These are phyloP conservation scores for Megaustenia siamemsis DNA, from an alignment of 2,888 invertebrate species.

Conservation along the genomic window DNA sequence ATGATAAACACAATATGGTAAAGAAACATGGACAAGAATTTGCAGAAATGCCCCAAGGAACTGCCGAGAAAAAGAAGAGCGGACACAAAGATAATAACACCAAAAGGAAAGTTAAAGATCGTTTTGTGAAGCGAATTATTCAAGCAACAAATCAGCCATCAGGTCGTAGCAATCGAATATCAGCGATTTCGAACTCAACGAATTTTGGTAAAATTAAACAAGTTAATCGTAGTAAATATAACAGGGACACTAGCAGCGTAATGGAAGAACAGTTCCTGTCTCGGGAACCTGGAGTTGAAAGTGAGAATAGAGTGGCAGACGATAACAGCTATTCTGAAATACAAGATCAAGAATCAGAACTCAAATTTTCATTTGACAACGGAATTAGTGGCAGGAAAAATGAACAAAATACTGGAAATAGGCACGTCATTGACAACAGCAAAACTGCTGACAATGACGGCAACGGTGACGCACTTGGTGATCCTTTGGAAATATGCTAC, in stretches of 20 bases:
- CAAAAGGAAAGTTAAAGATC: too few species aligned
- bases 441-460: not conserved
- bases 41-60: too few species aligned
- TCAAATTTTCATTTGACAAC: not conserved
- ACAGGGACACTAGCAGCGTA: too few species aligned
- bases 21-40: too few species aligned
- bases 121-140: too few species aligned
- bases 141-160: not conserved
- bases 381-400: too few species aligned
- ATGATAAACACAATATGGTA: too few species aligned
- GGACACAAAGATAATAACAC: too few species aligned
- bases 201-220: not conserved
- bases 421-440: too few species aligned
- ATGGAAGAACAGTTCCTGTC: not conserved
- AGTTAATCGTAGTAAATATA: not conserved
- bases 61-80: too few species aligned
- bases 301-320: not conserved
- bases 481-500: slow-evolving; percentile 31
- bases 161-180: not conserved
- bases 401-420: not conserved
- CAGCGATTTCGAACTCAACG: not conserved
- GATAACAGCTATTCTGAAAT: not conserved
- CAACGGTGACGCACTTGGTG: not conserved
- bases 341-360: too few species aligned
- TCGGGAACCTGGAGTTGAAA: not conserved